Conservation (phyloP, 2,113 vertebrate genomes). For the Laterallus jamaicensis region DNA sequence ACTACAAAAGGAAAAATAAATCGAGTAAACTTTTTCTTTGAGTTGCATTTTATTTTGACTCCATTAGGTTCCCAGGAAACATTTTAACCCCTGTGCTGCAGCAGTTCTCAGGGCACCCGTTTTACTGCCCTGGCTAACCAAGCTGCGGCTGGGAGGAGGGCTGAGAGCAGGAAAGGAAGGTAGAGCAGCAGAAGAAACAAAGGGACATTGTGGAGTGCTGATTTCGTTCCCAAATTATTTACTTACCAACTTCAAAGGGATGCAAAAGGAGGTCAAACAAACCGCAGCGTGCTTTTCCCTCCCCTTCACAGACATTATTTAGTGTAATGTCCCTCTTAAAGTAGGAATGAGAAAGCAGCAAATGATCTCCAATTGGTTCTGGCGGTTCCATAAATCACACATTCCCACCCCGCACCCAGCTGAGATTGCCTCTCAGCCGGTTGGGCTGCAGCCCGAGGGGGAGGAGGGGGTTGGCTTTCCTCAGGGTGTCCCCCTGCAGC, state of each 20-base stretch:
- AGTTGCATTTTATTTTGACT: not conserved
- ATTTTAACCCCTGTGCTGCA: not conserved
- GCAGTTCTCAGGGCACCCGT: not conserved
- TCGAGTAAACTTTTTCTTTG: not conserved
- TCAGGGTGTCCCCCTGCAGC: not conserved
- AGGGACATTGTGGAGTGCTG: not conserved
- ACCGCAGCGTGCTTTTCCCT: not conserved
- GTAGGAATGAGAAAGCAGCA: not conserved
- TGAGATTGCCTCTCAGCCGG: not conserved
- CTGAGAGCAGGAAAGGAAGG: not conserved
- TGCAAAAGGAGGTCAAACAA: constrained; percentile 42
- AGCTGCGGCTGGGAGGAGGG: not conserved
- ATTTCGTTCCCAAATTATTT: constrained; percentile 47
- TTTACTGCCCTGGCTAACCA: constrained; percentile 1
- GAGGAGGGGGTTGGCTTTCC: not conserved
- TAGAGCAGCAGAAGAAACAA: constrained; percentile 35
- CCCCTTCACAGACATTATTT: constrained; percentile 23
- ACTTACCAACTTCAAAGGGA: constrained; percentile 48
- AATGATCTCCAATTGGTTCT: not conserved
- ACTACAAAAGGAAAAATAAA: not conserved
- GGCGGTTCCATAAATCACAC: not conserved
- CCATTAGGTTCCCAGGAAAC: not conserved
- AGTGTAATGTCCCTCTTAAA: constrained; percentile 17
- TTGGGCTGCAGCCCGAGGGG: not conserved
- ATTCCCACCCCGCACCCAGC: not conserved